A percentile compares a stretch with the other conserved stretches of the same genome.
Conservation (phyloP, 53 echinoderm and acorn worm species). For the Arbacia lixula region DNA sequence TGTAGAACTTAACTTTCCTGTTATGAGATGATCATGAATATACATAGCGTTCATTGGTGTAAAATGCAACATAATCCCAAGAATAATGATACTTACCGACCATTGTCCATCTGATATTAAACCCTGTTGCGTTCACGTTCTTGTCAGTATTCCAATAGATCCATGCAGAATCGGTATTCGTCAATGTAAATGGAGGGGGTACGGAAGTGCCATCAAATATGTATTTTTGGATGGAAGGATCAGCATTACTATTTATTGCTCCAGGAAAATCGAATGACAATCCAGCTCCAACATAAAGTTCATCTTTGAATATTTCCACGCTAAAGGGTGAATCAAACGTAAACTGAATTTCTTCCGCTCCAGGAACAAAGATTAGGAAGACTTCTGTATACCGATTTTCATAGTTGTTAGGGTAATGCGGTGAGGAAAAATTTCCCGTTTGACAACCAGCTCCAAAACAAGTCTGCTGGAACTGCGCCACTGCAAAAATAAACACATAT, state of each 20-base stretch:
- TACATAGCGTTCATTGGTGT: neutral
- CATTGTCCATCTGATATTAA: conserved; percentile 40
- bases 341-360: conserved; percentile 46
- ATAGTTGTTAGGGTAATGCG: conserved; percentile 29
- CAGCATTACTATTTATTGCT: neutral
- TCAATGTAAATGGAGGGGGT: conserved; percentile 38
- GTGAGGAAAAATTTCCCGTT: no score
- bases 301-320: conserved; percentile 60
- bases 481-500: no score
- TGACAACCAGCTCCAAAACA: no score
- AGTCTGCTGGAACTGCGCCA: no score
- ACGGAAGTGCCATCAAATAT: conserved; percentile 1
- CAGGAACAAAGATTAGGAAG: conserved; percentile 59
- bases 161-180: conserved; percentile 54
- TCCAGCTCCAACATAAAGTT: conserved; percentile 61
- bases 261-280: neutral
- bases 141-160: conserved; percentile 57
- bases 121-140: conserved; percentile 43
- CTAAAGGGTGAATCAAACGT: conserved; percentile 44
- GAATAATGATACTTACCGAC: conserved; percentile 35
- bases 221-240: neutral
- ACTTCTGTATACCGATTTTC: neutral
- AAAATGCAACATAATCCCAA: neutral
- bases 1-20: no score
- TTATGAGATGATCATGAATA: no score